Base-by-base conservation (phyloP, 2,113 vertebrate species). In the Guaruba guarouba region DNA sequence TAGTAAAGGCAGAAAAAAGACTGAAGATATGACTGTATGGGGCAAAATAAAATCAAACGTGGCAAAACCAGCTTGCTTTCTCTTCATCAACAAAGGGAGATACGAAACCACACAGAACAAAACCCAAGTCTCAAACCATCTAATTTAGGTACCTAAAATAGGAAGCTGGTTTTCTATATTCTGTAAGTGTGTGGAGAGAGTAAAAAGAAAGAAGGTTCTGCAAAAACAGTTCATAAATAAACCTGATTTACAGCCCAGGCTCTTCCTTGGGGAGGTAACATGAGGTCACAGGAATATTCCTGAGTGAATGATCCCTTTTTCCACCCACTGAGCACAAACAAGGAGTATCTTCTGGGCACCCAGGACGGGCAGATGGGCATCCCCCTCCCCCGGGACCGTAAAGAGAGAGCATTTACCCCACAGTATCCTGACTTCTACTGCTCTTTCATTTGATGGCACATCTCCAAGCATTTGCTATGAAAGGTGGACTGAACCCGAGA, bases 201-300 rank as follows among this genome's bases (percentile, higher is more conserved):
- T 59, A 67, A 87, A 81, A 94, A 68, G 37, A 92, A 91, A 68
- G 44, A 92, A 88, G 43, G 8, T 59, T 88, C 82, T 39, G 83
- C 82, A 77, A 63, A 91, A 88, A 49, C 73, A 86, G 54, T 86
- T 90, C 76, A 86, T 35, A 92, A 96, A 86, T 54, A 77, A 78
- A 76, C 41, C 61, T 69, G 59, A 79, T 88, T 88, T 90, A 79
- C 73, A 78, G 76, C 76, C 63, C 68, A 67, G 43, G 46, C 86
- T 88, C n/a, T 79, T 74, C 49, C 71, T 88, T 64, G 18, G 73
- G 33, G 83, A 91, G 95, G 94, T 95, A 93, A 94, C 92, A 43
- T 91, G n/a, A 92, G 95, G 96, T 96, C 95, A 96, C 49, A 83
- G 91, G 94, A 96, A 95, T 96, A 96, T 93, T 97, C 80, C 86